A percentile compares a stretch with the other conserved stretches of the same genome.
phyloP scores from a whole-genome alignment of 2,888 invertebrate genomes.

The Lasiommata megera region DNA sequence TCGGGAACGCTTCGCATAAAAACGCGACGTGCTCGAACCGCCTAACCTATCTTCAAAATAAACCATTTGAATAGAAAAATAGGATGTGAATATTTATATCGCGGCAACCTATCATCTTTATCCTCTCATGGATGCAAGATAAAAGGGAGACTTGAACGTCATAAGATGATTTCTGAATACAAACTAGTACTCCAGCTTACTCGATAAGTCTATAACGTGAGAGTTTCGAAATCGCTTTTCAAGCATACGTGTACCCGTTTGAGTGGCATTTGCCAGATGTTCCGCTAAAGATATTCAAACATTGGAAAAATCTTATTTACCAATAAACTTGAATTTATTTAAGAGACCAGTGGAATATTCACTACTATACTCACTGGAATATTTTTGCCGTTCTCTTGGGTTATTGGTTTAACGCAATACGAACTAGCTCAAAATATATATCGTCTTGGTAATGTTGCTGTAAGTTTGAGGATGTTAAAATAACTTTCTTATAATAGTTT shows the following conservation, averaged over 20 bases:
- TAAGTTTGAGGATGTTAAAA: no score
- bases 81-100: not conserved
- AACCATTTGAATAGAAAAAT: not conserved
- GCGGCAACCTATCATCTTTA: not conserved
- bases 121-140: not conserved
- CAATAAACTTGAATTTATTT: no score
- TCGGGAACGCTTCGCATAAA: no score
- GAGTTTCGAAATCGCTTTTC: conserved; percentile 1
- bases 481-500: no score
- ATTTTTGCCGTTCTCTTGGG: no score
- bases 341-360: no score
- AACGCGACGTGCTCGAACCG: no score
- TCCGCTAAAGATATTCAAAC: not conserved
- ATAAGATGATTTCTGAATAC: conserved; percentile 1
- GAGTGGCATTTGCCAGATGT: conserved; percentile 1
- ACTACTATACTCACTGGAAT: no score
- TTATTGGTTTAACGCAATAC: no score
- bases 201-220: not conserved
- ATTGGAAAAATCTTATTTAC: not conserved
- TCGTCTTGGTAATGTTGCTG: no score
- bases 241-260: not conserved
- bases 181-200: not conserved
- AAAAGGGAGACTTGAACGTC: conserved; percentile 2
- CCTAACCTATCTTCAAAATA: not conserved
- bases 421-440: no score